Base-by-base conservation (phyloP, 2,888 invertebrate species). In the Boloria euphrosyne region DNA sequence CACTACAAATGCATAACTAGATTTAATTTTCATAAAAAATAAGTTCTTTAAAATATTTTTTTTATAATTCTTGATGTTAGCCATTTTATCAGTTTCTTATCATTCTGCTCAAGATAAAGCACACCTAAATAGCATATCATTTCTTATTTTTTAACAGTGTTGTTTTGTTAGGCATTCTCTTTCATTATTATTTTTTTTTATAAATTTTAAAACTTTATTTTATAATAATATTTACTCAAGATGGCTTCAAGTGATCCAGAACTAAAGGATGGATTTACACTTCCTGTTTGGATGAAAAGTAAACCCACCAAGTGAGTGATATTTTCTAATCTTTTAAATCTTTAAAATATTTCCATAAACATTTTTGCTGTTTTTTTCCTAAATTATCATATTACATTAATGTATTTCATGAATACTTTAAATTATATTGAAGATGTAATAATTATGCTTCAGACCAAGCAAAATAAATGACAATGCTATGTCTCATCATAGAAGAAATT, bases 241-340 rank as follows among this genome's bases (percentile, higher is more conserved):
- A 92, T 92, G 92, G 87, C 91, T 71, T 86, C 93, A 71, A 91
- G 92, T 78, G 94, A 94, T 78, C 93, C 94, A 59, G 93, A 94
- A 80, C 80, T 94, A 72, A 93, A 93, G 73, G 93, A 94, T 77
- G 95, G 94, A 75, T 93, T 95, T 72, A 93, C 94, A 57, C 84
- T 95, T 70, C 95, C 96, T 2, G 93, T 94, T 78, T 96, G 96
- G 96, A 95, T 96, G 95, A 95, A 95, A 84, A 93, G 90, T 62
- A 95, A 93, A 86, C 93, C 94, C 73, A 88, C 84, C 65, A 94
- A 93, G 92, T 92, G 72, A 85, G 87, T 76, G 43, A 16, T 43
- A 55, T 18, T 52, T 55, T 18, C 16, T 46, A 54, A 6, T 16
- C 60, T 10, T 38, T 38, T 38, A 10, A 38, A 38, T 38, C 31